Conservation (phyloP, 2,797 vertebrate genomes). For the Chloroceryle inda region DNA sequence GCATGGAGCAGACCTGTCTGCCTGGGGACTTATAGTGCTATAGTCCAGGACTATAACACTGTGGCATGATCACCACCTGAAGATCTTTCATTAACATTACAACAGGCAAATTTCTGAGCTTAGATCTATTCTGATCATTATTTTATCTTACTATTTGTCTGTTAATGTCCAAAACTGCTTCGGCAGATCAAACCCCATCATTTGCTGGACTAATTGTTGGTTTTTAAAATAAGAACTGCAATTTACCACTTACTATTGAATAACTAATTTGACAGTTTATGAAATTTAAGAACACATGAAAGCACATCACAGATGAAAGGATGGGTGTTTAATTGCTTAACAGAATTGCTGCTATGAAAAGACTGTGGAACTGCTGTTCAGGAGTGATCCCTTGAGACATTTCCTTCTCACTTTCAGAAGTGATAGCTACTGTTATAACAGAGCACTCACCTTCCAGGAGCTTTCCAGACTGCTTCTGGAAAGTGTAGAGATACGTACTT, state of each 20-base stretch:
- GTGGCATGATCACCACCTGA: background rate
- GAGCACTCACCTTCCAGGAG: background rate
- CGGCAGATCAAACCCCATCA: background rate
- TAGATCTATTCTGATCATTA: background rate
- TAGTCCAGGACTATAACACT: background rate
- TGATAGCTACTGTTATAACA: background rate
- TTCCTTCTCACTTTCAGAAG: background rate
- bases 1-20: background rate
- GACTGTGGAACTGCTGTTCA: background rate
- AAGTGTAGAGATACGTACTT: conserved; percentile 3
- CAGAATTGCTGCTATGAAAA: background rate
- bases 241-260: conserved; percentile 31
- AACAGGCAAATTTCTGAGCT: background rate
- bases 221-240: conserved; percentile 16
- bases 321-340: conserved; percentile 2
- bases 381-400: background rate
- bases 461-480: background rate
- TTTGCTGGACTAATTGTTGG: conserved; percentile 21
- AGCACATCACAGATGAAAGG: conserved; percentile 16
- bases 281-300: conserved; percentile 44
- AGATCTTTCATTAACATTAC: background rate
- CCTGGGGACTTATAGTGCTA: background rate
- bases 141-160: background rate
- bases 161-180: background rate
- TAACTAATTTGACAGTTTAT: conserved; percentile 43